These are phyloP conservation scores for Tigriopus japonicus DNA, from an alignment of 1,140 invertebrate genomes.

Conservation along the genomic window DNA sequence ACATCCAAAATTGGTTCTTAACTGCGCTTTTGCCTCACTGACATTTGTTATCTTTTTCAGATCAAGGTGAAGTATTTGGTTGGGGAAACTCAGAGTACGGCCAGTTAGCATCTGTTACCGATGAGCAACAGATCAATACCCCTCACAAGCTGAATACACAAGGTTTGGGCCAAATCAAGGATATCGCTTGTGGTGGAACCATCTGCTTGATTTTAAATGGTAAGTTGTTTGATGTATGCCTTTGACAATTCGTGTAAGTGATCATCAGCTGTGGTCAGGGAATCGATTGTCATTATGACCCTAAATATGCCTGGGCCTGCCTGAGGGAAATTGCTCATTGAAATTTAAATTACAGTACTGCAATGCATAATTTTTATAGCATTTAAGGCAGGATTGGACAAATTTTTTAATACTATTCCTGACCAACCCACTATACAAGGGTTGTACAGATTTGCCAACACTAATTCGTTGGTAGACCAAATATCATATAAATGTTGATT, in stretches of 20 bases:
- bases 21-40: background rate
- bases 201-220: conserved; percentile 64
- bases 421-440: no score
- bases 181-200: conserved; percentile 67
- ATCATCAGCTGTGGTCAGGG: background rate
- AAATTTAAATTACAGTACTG: no score
- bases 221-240: conserved; percentile 25
- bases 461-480: no score
- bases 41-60: conserved; percentile 29
- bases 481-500: no score
- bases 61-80: conserved; percentile 79
- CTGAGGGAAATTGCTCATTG: no score
- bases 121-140: conserved; percentile 31
- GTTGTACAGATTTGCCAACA: no score
- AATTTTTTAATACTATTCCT: no score
- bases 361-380: no score
- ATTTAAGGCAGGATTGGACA: no score
- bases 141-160: conserved; percentile 43
- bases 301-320: no score
- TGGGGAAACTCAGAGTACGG: conserved; percentile 94
- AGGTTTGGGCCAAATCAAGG: conserved; percentile 49
- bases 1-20: no score
- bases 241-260: background rate
- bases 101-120: conserved; percentile 39
- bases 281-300: background rate